phyloP scores from a whole-genome alignment of 2,113 vertebrate genomes.

The Tupaia chinensis region DNA sequence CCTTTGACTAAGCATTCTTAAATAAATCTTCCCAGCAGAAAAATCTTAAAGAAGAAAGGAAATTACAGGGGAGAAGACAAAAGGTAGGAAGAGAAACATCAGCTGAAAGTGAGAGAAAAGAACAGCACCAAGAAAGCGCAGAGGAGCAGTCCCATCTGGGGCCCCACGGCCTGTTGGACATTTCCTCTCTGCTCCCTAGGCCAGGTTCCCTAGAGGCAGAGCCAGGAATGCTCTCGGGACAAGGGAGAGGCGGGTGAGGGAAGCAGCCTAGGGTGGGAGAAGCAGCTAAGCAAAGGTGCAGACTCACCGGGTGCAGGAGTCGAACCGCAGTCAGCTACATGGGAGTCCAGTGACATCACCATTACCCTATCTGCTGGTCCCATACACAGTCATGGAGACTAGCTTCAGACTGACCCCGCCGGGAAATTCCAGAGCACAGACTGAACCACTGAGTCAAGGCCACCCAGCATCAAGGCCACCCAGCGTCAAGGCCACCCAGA shows the following conservation, averaged over 20 bases:
- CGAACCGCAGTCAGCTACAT: too few relatives aligned
- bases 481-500: too few relatives aligned
- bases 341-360: too few relatives aligned
- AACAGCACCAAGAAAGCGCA: neutral
- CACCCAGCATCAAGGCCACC: too few relatives aligned
- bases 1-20: too few relatives aligned
- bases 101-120: conserved; percentile 35
- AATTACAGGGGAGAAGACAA: neutral
- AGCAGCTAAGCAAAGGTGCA: neutral
- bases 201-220: neutral
- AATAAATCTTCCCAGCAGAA: neutral
- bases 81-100: neutral
- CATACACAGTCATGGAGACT: neutral
- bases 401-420: neutral
- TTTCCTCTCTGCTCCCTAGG: neutral
- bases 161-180: neutral
- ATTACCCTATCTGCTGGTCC: too few relatives aligned
- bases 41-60: neutral
- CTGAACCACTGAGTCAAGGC: neutral
- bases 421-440: neutral
- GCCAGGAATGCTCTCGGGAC: neutral
- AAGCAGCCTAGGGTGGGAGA: neutral
- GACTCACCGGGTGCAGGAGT: neutral
- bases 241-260: neutral
- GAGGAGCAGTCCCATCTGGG: neutral